A percentile compares a stretch with the other conserved stretches of the same genome.
Conservation (phyloP, 2,888 invertebrate genomes). For the Dorcus hopei region DNA sequence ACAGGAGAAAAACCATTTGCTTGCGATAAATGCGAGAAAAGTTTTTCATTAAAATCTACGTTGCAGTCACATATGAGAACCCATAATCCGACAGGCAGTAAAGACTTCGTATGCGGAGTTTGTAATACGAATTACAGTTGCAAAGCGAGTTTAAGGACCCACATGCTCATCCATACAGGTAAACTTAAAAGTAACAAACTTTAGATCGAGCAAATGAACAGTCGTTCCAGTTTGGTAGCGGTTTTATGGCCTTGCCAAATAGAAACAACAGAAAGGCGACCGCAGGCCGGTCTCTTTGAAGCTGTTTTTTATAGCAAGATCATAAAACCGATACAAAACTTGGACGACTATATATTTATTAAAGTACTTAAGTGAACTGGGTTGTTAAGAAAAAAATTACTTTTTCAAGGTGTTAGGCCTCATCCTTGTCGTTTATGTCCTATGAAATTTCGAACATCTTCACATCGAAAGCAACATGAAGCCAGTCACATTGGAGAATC, state of each 20-base stretch:
- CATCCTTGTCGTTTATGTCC: slow-evolving; percentile 60
- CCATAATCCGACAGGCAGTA: slow-evolving; percentile 53
- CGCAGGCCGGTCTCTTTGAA: no score
- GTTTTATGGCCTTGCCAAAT: no score
- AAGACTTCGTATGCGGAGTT: slow-evolving; percentile 59
- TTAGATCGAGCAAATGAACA: not conserved
- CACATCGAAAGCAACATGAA: slow-evolving; percentile 63
- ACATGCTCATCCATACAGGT: slow-evolving; percentile 65
- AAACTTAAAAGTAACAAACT: slow-evolving; percentile 11
- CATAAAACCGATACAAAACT: no score
- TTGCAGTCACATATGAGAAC: slow-evolving; percentile 60
- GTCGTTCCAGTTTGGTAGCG: no score
- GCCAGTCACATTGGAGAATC: slow-evolving; percentile 50
- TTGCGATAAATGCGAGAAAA: slow-evolving; percentile 54
- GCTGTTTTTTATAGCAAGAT: no score
- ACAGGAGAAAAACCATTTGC: slow-evolving; percentile 67
- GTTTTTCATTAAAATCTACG: slow-evolving; percentile 65
- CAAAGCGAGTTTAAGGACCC: slow-evolving; percentile 64
- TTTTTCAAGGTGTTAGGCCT: slow-evolving; percentile 54
- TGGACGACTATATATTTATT: no score
- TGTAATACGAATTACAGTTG: slow-evolving; percentile 63
- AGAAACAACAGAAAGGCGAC: no score
- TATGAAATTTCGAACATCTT: slow-evolving; percentile 63
- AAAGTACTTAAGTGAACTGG: no score
- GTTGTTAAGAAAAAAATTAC: not conserved